Evolutionary conservation across 2,113 vertebrate species (phyloP), one percentile per base, ranked within the genome.

Genomic region (Argyrosomus japonicus): DNA sequence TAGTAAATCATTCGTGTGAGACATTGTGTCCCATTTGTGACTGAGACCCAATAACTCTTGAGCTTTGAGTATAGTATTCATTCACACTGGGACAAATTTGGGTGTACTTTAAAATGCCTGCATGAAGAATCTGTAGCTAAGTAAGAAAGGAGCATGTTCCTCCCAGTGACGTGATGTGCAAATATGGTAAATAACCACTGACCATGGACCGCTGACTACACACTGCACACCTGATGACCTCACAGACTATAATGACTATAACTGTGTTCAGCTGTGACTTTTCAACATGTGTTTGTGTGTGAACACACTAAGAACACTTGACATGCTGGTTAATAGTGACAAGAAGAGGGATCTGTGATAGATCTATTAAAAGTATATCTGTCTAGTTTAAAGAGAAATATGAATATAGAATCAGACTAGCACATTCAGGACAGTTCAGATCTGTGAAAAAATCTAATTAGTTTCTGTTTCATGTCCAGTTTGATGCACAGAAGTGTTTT

Each of bases 1-100:
- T 47, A 76, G 61, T 13, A 65, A 27, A 54, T 64, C 21, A 56
- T 32, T 29, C 17, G 7, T 36, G 18, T 45, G 61, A 75, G 73
- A 58, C 25, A 47, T 9, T 29, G 9, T 48, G 23, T 68, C 75
- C 53, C 63, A 48, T 18, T 47, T 43, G 50, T 47, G 5, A 32
- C 32, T 32, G 32, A 32, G 32, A 32, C 5, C 32, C 36, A 40
- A 23, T 18, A n/a, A 63, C 36, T 64, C 48, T 40, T 51, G 21
- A 57, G 51, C 57, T 56, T 65, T 68, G 14, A 47, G 14, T 57
- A 9, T 15, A 45, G 6, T 51, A 76, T 19, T 13, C 36, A 21
- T 14, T 47, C 7, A 67, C 61, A 43, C 21, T 64, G 18, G 43
- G 40, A 5, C 6, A 25, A 61, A 72, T 14, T 2, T 21, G 18